A percentile compares a stretch with the other conserved stretches of the same genome.
Evolutionary conservation across 2,888 invertebrate species (phyloP).

Genomic region (Serrognathus titanus): DNA sequence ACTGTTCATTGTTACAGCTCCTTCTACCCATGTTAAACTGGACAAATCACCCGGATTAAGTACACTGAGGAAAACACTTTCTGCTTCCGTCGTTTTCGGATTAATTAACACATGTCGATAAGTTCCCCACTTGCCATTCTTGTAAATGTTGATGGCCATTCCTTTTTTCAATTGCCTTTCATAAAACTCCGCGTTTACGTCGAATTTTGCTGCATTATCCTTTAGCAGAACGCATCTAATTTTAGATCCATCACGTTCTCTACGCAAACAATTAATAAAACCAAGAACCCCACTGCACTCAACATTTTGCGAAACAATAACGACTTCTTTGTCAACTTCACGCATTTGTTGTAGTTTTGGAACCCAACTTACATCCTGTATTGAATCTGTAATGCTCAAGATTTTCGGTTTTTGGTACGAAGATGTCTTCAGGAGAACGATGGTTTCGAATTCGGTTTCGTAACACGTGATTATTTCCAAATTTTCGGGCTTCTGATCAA

Average conservation of each 20-base stretch:
- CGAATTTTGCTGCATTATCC: slow-evolving; percentile 60
- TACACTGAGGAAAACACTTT: slow-evolving; percentile 76
- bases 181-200: slow-evolving; percentile 62
- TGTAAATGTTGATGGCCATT: slow-evolving; percentile 74
- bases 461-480: not conserved
- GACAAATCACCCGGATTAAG: slow-evolving; percentile 81
- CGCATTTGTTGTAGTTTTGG: slow-evolving; percentile 14
- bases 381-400: no score
- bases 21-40: slow-evolving; percentile 79
- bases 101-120: slow-evolving; percentile 76
- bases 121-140: slow-evolving; percentile 59
- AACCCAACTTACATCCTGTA: not conserved
- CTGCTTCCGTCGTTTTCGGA: slow-evolving; percentile 47
- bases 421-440: not conserved
- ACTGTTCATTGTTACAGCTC: slow-evolving; percentile 45
- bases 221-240: slow-evolving; percentile 60
- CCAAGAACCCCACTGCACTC: slow-evolving; percentile 79
- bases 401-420: no score
- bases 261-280: slow-evolving; percentile 79
- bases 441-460: not conserved
- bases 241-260: slow-evolving; percentile 60
- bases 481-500: not conserved
- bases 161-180: slow-evolving; percentile 65
- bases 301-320: slow-evolving; percentile 64
- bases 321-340: slow-evolving; percentile 42